phyloP scores from a whole-genome alignment of 2,113 vertebrate species.

The Alouatta palliata region DNA sequence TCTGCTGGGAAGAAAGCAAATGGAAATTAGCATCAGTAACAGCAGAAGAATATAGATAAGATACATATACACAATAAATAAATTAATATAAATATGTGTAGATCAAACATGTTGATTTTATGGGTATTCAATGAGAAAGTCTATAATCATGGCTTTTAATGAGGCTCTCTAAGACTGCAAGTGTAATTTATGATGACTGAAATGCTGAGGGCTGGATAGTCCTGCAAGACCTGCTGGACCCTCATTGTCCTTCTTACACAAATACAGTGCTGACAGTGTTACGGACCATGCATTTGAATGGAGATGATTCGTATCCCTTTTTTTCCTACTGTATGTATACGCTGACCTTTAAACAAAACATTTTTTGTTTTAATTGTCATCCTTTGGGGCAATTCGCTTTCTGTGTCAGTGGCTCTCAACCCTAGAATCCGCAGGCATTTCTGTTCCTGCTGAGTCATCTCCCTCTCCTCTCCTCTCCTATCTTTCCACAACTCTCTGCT shows the following conservation, averaged over 20 bases:
- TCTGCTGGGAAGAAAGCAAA: not conserved
- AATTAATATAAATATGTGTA: constrained; percentile 20
- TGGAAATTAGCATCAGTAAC: not conserved
- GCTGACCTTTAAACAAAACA: not conserved
- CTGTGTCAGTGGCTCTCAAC: not conserved
- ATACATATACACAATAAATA: not conserved
- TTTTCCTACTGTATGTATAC: not conserved
- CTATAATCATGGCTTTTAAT: not conserved
- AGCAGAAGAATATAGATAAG: not conserved
- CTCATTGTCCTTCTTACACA: not conserved
- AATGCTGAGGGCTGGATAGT: not conserved
- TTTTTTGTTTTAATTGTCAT: not conserved
- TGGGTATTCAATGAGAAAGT: not conserved
- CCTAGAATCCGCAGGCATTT: not conserved
- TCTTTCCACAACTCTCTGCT: not conserved
- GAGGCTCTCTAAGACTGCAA: not conserved
- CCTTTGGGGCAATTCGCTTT: not conserved
- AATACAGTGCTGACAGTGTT: not conserved
- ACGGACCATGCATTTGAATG: not conserved
- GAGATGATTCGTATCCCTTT: not conserved
- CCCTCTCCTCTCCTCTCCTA: not conserved
- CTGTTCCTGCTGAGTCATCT: not conserved
- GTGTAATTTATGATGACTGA: not conserved
- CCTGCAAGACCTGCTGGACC: accelerated
- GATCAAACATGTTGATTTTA: constrained; percentile 21